phyloP scores from a whole-genome alignment of 2,888 invertebrate species.

The Acronicta alni region DNA sequence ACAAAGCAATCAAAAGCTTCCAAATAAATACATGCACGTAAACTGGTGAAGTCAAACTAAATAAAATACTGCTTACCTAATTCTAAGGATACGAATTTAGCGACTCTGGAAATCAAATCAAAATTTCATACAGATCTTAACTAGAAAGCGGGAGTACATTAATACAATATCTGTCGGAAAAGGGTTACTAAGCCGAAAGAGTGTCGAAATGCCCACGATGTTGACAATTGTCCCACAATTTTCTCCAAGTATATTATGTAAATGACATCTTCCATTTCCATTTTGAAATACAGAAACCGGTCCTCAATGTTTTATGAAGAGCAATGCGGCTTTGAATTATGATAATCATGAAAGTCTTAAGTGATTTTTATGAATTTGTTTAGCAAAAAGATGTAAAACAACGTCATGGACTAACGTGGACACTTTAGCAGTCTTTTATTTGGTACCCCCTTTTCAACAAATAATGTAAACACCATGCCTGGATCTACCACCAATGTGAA shows the following conservation, averaged over 20 bases:
- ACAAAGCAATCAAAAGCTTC: conserved; percentile 63
- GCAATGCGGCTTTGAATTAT: too few relatives aligned
- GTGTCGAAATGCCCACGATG: background rate
- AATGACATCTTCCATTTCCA: too few relatives aligned
- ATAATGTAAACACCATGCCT: conserved; percentile 41
- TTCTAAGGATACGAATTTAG: conserved; percentile 29
- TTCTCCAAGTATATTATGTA: background rate
- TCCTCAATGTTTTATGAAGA: too few relatives aligned
- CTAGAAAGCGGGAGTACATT: conserved; percentile 40
- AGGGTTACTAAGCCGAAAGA: background rate
- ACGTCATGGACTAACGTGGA: background rate
- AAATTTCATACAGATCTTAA: conserved; percentile 32
- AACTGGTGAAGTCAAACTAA: conserved; percentile 38
- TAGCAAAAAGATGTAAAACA: background rate
- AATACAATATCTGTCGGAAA: background rate
- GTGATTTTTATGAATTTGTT: too few relatives aligned
- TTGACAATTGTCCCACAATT: background rate
- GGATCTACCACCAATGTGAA: conserved; percentile 50
- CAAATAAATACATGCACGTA: conserved; percentile 74
- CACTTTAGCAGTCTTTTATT: background rate
- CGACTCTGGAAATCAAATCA: conserved; percentile 37
- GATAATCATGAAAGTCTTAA: background rate
- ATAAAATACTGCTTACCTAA: conserved; percentile 47
- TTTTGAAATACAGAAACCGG: too few relatives aligned
- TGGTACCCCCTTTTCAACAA: background rate